phyloP scores from a whole-genome alignment of 2,113 vertebrate species.

The Megaleporinus macrocephalus region DNA sequence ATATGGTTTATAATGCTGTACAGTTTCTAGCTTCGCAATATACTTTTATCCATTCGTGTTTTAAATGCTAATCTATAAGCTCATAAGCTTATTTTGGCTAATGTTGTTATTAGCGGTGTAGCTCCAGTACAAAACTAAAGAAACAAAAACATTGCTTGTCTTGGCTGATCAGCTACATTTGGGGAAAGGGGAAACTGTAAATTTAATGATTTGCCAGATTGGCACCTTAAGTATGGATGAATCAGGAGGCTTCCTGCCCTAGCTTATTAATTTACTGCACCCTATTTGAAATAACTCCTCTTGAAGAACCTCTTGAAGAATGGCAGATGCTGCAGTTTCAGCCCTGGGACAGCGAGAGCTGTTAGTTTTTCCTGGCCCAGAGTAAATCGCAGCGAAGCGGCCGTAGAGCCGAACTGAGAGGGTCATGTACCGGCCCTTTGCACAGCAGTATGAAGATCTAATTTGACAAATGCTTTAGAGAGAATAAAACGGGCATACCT shows the following conservation, averaged over 20 bases:
- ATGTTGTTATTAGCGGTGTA: background rate
- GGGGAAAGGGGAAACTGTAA: background rate
- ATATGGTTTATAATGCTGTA: too few relatives aligned
- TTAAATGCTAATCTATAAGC: too few relatives aligned
- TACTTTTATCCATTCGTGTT: too few relatives aligned
- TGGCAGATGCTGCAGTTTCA: constrained; percentile 49
- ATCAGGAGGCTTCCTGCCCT: background rate
- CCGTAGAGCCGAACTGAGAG: constrained; percentile 63
- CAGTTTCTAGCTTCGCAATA: too few relatives aligned
- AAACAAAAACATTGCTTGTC: background rate
- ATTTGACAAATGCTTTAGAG: constrained; percentile 67
- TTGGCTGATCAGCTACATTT: background rate
- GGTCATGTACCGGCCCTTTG: constrained; percentile 61
- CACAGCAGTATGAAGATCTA: constrained; percentile 63
- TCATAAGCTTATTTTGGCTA: background rate
- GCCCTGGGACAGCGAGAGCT: constrained; percentile 51
- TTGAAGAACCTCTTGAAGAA: constrained; percentile 13
- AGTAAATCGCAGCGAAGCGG: constrained; percentile 61
- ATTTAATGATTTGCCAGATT: background rate
- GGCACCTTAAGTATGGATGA: background rate
- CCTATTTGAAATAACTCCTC: background rate
- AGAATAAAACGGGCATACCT: constrained; percentile 62
- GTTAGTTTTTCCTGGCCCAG: constrained; percentile 59
- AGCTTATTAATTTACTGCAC: constrained; percentile 34
- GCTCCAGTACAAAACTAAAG: background rate